phyloP scores from a whole-genome alignment of 2,113 vertebrate species.

The Bambusicola thoracicus region DNA sequence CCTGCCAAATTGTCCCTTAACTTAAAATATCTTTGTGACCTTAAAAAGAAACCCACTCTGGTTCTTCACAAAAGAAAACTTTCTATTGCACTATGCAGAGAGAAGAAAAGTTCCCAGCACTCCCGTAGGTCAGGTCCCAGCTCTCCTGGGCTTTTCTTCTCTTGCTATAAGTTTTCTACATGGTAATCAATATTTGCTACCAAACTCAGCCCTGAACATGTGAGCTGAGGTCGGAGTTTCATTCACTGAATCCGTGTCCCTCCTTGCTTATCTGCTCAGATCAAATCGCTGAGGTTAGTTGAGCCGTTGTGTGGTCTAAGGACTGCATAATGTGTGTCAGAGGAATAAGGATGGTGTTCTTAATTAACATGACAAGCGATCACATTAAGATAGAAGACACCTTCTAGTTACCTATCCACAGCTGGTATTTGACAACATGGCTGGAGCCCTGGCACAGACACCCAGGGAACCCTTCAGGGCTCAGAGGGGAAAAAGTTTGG shows the following conservation, averaged over 20 bases:
- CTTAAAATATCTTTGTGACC: neutral
- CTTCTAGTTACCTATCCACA: neutral
- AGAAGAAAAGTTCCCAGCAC: neutral
- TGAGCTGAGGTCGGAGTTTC: neutral
- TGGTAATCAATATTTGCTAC: neutral
- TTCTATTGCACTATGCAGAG: neutral
- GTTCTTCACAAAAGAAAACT: neutral
- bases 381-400: neutral
- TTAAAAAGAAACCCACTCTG: neutral
- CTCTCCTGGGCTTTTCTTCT: neutral
- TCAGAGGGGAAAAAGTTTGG: neutral
- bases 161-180: neutral
- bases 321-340: neutral
- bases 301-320: neutral
- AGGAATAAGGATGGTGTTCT: neutral
- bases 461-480: conserved; percentile 13
- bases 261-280: neutral
- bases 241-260: neutral
- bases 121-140: neutral
- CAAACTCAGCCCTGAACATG: neutral
- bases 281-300: neutral
- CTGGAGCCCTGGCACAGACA: neutral
- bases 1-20: neutral
- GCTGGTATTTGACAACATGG: neutral
- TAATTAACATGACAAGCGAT: conserved; percentile 36